Evolutionary conservation across 2,888 invertebrate genomes (phyloP).

Genomic region (Pocota personata): DNA sequence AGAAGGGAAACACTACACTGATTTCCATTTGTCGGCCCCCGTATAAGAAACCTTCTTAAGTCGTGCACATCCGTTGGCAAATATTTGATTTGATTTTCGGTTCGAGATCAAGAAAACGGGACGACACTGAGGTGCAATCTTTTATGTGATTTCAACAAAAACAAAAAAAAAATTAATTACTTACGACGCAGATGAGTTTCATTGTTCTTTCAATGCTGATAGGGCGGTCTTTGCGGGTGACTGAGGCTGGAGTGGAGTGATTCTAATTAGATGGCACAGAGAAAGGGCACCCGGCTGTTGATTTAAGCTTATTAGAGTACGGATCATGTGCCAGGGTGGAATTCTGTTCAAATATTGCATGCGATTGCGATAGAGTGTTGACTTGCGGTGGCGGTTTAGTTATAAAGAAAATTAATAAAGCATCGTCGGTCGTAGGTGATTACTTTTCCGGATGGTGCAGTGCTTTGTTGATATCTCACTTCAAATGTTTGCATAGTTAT

Average conservation of each 20-base stretch:
- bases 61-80: conserved; percentile 65
- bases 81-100: conserved; percentile 69
- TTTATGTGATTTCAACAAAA: conserved; percentile 34
- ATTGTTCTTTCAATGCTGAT: conserved; percentile 27
- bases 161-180: conserved; percentile 46
- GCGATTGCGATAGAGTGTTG: conserved; percentile 24
- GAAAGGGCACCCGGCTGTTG: conserved; percentile 16
- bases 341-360: conserved; percentile 52
- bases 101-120: conserved; percentile 45
- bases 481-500: conserved; percentile 4
- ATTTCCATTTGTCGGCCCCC: conserved; percentile 60
- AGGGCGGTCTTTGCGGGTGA: conserved; percentile 4
- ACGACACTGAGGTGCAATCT: conserved; percentile 50
- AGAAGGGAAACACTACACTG: background rate
- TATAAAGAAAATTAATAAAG: conserved; percentile 14
- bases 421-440: conserved; percentile 5
- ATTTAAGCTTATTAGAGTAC: conserved; percentile 42
- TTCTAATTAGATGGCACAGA: conserved; percentile 55
- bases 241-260: conserved; percentile 20
- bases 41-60: conserved; percentile 36
- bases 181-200: conserved; percentile 40
- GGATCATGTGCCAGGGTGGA: conserved; percentile 37
- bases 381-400: conserved; percentile 35
- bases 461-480: conserved; percentile 39
- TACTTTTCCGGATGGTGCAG: background rate